Conservation (phyloP, 2,113 vertebrate species). For the Hepsetus odoe region DNA sequence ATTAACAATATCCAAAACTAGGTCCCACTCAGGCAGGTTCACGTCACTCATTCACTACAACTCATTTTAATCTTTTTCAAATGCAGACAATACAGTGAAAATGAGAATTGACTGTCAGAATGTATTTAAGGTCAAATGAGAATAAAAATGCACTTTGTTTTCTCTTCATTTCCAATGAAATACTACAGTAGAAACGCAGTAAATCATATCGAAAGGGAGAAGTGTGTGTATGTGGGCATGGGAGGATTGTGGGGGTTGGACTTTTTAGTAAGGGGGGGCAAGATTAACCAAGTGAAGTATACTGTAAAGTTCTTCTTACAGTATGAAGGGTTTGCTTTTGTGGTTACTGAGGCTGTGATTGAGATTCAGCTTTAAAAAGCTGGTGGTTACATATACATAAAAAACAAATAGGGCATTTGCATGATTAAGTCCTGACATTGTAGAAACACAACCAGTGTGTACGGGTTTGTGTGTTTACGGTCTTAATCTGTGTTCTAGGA, state of each 20-base stretch:
- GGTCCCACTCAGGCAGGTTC: not conserved
- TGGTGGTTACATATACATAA: not conserved
- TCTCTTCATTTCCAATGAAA: not conserved
- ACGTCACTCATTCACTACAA: not conserved
- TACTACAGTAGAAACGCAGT: not conserved
- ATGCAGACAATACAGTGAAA: not conserved
- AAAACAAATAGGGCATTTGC: too few species aligned
- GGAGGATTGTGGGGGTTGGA: too few species aligned
- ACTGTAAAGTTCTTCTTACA: too few species aligned
- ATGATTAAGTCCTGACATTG: not conserved
- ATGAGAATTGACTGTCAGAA: not conserved
- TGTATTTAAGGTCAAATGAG: not conserved
- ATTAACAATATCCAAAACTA: not conserved
- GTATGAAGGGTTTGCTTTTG: too few species aligned
- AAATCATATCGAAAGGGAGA: too few species aligned
- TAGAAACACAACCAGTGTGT: not conserved
- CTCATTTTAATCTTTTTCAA: not conserved
- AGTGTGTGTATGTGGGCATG: too few species aligned
- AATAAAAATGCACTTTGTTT: not conserved
- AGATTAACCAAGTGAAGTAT: too few species aligned
- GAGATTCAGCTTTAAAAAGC: too few species aligned
- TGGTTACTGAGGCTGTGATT: too few species aligned
- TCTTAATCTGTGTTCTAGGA: conserved; percentile 35
- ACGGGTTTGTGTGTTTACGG: not conserved
- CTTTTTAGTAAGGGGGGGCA: too few species aligned